phyloP scores from a whole-genome alignment of 2,888 invertebrate genomes.

The Clitarchus hookeri region DNA sequence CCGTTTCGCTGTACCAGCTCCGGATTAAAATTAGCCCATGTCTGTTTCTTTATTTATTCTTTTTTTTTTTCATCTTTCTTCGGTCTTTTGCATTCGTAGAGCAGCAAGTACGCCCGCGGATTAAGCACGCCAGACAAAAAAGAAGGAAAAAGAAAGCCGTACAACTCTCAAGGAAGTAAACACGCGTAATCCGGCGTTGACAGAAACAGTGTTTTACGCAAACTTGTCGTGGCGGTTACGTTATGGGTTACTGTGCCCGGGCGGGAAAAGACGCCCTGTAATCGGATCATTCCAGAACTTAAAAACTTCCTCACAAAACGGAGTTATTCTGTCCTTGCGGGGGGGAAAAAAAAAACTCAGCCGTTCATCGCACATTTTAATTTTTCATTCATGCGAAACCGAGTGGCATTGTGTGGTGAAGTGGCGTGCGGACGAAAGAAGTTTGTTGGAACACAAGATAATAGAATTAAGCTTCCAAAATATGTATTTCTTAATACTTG shows the following conservation, averaged over 20 bases:
- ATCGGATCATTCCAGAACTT: not conserved
- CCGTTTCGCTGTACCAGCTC: not conserved
- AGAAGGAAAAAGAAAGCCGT: not conserved
- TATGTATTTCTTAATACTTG: too few species aligned
- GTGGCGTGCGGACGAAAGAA: too few species aligned
- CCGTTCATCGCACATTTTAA: too few species aligned
- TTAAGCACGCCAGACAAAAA: not conserved
- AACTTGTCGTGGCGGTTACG: not conserved
- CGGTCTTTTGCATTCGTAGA: not conserved
- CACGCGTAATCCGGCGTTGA: not conserved
- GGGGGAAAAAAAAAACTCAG: too few species aligned
- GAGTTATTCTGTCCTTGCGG: not conserved
- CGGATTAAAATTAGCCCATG: not conserved
- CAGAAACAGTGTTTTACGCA: not conserved
- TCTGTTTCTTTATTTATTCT: too few species aligned
- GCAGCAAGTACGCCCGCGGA: not conserved
- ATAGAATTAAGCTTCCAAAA: too few species aligned
- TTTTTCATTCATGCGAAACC: too few species aligned
- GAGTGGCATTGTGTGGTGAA: too few species aligned
- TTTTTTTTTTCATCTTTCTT: not conserved
- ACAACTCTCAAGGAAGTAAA: not conserved
- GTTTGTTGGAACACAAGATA: too few species aligned
- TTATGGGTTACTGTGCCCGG: not conserved
- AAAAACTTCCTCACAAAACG: not conserved
- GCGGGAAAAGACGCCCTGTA: not conserved